These are phyloP conservation scores for Philereme transversata DNA, from an alignment of 2,888 invertebrate genomes.

Conservation along the genomic window DNA sequence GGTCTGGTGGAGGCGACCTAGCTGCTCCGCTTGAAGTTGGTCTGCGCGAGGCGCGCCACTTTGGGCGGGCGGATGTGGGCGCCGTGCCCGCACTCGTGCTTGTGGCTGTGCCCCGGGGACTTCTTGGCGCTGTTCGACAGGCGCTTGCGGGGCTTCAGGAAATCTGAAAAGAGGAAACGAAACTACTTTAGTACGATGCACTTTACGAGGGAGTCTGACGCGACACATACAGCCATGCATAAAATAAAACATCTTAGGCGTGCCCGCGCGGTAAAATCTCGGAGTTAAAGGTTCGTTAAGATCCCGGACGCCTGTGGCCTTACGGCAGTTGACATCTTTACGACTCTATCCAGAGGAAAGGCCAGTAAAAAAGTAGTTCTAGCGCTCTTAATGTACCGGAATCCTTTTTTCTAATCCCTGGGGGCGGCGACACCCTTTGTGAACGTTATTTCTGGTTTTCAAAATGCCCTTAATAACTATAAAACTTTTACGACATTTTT, in stretches of 20 bases:
- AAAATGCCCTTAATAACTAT: conserved; percentile 70
- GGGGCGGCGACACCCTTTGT: conserved; percentile 68
- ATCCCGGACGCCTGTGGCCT: conserved; percentile 58
- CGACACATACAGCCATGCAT: conserved; percentile 27
- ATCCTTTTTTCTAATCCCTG: conserved; percentile 61
- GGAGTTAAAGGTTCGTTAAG: conserved; percentile 65
- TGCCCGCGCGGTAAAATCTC: conserved; percentile 42
- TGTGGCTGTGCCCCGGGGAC: conserved; percentile 72
- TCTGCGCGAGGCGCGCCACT: conserved; percentile 71
- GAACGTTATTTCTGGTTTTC: conserved; percentile 66
- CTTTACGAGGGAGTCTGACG: conserved; percentile 22
- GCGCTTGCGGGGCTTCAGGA: conserved; percentile 87
- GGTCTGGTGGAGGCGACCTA: conserved; percentile 52
- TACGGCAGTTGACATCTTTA: conserved; percentile 61
- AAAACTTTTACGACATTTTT: conserved; percentile 76
- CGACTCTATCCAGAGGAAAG: conserved; percentile 69
- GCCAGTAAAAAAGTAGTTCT: conserved; percentile 58
- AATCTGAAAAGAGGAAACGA: conserved; percentile 83
- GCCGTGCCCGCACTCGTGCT: conserved; percentile 75
- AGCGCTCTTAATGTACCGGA: conserved; percentile 62
- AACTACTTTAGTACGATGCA: conserved; percentile 24
- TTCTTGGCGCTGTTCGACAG: conserved; percentile 77
- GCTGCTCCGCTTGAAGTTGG: conserved; percentile 75
- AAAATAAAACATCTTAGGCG: conserved; percentile 38
- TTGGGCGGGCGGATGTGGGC: conserved; percentile 79